phyloP scores from a whole-genome alignment of 2,888 invertebrate species.

The Acanthosepion lycidas region DNA sequence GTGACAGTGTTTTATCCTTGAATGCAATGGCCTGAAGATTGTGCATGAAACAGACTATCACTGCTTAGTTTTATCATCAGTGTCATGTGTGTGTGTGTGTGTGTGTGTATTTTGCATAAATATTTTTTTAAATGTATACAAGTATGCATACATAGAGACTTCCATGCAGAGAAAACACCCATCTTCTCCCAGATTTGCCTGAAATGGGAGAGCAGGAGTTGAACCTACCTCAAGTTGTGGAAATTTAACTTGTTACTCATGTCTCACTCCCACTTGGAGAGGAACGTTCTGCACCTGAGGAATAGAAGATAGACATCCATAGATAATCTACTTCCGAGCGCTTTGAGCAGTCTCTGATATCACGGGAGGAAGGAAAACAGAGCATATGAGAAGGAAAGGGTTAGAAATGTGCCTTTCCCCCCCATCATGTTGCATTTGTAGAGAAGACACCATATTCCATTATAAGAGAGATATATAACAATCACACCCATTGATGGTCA shows the following conservation, averaged over 20 bases:
- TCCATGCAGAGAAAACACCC: background rate
- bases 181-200: background rate
- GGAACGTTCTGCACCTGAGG: constrained; percentile 4
- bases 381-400: background rate
- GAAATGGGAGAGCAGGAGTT: background rate
- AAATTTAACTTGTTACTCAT: background rate
- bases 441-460: too few species aligned
- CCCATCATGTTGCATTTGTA: too few species aligned
- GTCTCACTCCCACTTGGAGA: constrained; percentile 24
- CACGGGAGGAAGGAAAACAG: background rate
- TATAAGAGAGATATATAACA: too few species aligned
- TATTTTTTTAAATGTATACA: too few species aligned
- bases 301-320: constrained; percentile 33
- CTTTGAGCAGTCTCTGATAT: background rate
- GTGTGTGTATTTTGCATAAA: too few species aligned
- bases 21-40: too few species aligned
- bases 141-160: background rate
- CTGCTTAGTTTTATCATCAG: too few species aligned
- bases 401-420: too few species aligned
- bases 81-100: too few species aligned
- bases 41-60: too few species aligned
- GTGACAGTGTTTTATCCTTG: too few species aligned
- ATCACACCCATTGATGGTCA: too few species aligned
- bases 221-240: constrained; percentile 3
- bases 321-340: background rate